These are phyloP conservation scores for Drosophila watanabei DNA, from an alignment of 1,140 invertebrate species.

Conservation along the genomic window DNA sequence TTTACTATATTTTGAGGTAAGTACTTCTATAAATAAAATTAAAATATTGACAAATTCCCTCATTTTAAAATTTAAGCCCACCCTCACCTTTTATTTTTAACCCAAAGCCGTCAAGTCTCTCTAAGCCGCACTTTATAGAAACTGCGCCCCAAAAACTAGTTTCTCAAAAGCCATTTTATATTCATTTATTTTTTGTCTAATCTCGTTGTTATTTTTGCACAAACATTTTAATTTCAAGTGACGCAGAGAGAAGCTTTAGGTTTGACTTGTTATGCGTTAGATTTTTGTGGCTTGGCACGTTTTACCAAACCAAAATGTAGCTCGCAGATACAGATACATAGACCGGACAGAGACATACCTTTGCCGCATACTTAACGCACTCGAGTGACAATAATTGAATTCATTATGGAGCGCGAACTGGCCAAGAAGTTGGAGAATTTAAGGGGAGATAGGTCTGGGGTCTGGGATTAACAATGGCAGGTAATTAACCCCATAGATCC, in stretches of 20 bases:
- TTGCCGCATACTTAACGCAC: constrained; percentile 83
- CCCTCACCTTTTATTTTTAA: not conserved
- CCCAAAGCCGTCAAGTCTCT: constrained; percentile 11
- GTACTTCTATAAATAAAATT: too few species aligned
- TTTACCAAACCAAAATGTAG: constrained; percentile 46
- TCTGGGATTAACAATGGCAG: constrained; percentile 81
- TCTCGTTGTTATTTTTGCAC: constrained; percentile 48
- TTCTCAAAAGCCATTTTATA: constrained; percentile 42
- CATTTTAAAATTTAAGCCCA: not conserved
- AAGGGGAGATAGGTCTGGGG: constrained; percentile 34
- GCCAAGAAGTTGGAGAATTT: constrained; percentile 26
- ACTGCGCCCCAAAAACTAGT: constrained; percentile 61
- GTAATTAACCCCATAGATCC: constrained; percentile 78
- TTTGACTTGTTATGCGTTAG: constrained; percentile 54
- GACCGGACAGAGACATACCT: constrained; percentile 43
- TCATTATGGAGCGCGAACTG: constrained; percentile 65
- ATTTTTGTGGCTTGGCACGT: constrained; percentile 43
- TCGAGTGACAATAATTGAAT: constrained; percentile 84
- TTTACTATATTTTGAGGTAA: not conserved
- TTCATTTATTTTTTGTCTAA: constrained; percentile 36
- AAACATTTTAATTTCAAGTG: constrained; percentile 78
- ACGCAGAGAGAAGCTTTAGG: constrained; percentile 65
- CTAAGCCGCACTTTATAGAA: not conserved
- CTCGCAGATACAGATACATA: constrained; percentile 55
- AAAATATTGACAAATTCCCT: not conserved